phyloP scores from a whole-genome alignment of 2,888 invertebrate genomes.

The Emmelina monodactyla region DNA sequence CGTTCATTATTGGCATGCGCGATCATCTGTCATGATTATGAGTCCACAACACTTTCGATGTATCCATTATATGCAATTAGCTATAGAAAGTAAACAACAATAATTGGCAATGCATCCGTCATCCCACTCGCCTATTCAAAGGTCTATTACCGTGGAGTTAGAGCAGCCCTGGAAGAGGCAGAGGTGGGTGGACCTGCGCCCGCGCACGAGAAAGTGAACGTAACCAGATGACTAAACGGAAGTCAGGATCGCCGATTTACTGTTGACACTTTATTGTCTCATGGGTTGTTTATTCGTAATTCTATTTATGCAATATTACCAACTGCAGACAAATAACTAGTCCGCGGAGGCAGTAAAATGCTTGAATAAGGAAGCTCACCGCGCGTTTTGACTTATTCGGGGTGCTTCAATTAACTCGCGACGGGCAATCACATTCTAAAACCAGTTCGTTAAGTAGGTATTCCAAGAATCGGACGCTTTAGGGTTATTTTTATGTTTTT shows the following conservation, averaged over 20 bases:
- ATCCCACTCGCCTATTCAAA: slow-evolving; percentile 38
- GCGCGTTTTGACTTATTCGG: too few relatives aligned
- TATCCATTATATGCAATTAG: slow-evolving; percentile 24
- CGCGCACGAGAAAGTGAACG: slow-evolving; percentile 16
- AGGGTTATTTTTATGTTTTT: not conserved
- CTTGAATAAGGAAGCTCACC: too few relatives aligned
- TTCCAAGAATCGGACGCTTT: not conserved
- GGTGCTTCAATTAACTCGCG: too few relatives aligned
- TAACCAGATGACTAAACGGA: slow-evolving; percentile 12
- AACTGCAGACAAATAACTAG: too few relatives aligned
- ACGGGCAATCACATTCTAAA: too few relatives aligned
- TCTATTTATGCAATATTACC: too few relatives aligned
- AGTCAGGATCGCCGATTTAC: slow-evolving; percentile 5
- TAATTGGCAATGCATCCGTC: slow-evolving; percentile 41
- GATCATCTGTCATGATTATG: not conserved
- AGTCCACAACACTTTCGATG: not conserved
- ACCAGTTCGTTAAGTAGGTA: not conserved
- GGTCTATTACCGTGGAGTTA: slow-evolving; percentile 34
- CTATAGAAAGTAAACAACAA: slow-evolving; percentile 52
- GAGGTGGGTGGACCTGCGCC: slow-evolving; percentile 36
- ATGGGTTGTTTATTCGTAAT: too few relatives aligned
- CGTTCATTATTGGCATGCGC: not conserved
- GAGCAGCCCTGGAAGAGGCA: slow-evolving; percentile 30
- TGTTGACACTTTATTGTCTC: not conserved
- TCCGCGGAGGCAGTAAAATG: too few relatives aligned